These are phyloP conservation scores for Rhagoletis pomonella DNA, from an alignment of 1,140 invertebrate genomes.

Conservation along the genomic window DNA sequence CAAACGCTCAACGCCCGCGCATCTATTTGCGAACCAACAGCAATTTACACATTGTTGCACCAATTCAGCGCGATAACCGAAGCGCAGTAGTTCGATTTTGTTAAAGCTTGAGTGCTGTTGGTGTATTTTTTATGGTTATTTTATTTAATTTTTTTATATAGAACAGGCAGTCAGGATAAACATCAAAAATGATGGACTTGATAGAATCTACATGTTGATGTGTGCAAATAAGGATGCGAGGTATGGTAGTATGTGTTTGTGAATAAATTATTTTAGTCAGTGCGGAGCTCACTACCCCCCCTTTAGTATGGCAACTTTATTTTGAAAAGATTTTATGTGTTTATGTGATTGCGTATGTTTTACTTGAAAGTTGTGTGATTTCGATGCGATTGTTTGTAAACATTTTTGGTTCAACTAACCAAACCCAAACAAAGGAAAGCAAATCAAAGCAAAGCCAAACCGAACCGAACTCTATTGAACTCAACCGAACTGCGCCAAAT, in stretches of 20 bases:
- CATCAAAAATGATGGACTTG: constrained; percentile 12
- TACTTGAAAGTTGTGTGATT: background rate
- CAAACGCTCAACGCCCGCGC: no score
- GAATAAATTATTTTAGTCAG: background rate
- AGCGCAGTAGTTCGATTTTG: background rate
- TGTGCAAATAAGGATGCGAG: background rate
- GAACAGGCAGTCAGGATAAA: background rate
- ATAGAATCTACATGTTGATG: background rate
- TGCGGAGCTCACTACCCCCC: background rate
- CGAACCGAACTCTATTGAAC: background rate
- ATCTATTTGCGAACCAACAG: constrained; percentile 14
- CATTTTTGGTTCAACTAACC: background rate
- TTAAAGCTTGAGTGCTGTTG: background rate
- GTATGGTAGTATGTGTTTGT: background rate
- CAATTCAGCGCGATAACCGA: background rate
- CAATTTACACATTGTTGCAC: constrained; percentile 44
- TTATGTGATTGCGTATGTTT: background rate
- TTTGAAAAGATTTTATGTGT: background rate
- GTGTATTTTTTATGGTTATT: constrained; percentile 27
- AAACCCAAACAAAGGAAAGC: background rate
- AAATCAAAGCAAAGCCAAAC: background rate
- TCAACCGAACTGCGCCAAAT: background rate
- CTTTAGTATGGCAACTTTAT: background rate
- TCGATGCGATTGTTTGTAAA: constrained; percentile 1
- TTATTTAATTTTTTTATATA: background rate